Evolutionary conservation across 2,888 invertebrate species (phyloP).

Genomic region (Troglohyphantes excavatus): DNA sequence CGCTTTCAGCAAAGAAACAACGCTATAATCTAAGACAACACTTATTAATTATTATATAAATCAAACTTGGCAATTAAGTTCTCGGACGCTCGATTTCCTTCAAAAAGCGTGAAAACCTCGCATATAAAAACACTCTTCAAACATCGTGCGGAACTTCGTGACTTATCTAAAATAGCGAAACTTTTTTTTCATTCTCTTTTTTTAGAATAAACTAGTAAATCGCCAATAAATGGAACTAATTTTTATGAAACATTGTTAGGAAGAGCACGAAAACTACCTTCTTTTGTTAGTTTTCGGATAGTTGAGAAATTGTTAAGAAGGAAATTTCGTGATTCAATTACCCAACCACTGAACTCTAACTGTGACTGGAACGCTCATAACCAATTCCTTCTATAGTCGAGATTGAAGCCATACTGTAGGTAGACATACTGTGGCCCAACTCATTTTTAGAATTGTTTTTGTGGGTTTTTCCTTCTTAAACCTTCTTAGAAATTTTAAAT

Average conservation of each 20-base stretch:
- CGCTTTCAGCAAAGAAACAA: background rate
- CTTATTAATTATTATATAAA: slow-evolving; percentile 37
- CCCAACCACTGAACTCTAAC: too few species aligned
- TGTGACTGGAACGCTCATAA: too few species aligned
- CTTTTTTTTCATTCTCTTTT: slow-evolving; percentile 12
- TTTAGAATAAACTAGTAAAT: slow-evolving; percentile 26
- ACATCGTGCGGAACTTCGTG: slow-evolving; percentile 49
- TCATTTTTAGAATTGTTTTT: too few species aligned
- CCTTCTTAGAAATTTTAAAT: too few species aligned
- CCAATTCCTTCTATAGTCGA: too few species aligned
- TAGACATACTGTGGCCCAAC: too few species aligned
- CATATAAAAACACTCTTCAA: background rate
- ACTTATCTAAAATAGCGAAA: slow-evolving; percentile 11
- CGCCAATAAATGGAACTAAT: slow-evolving; percentile 45
- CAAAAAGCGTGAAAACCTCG: slow-evolving; percentile 17
- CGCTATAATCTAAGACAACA: background rate
- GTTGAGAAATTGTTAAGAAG: slow-evolving; percentile 7
- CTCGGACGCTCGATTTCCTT: slow-evolving; percentile 1
- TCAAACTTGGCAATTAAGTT: slow-evolving; percentile 42
- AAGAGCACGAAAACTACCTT: background rate
- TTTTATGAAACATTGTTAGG: slow-evolving; percentile 23
- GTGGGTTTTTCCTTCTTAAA: too few species aligned
- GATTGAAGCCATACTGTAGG: too few species aligned
- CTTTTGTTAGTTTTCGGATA: slow-evolving; percentile 27
- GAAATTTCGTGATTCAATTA: slow-evolving; percentile 1